Evolutionary conservation across 2,888 invertebrate genomes (phyloP).

Genomic region (Artemia sinica): DNA sequence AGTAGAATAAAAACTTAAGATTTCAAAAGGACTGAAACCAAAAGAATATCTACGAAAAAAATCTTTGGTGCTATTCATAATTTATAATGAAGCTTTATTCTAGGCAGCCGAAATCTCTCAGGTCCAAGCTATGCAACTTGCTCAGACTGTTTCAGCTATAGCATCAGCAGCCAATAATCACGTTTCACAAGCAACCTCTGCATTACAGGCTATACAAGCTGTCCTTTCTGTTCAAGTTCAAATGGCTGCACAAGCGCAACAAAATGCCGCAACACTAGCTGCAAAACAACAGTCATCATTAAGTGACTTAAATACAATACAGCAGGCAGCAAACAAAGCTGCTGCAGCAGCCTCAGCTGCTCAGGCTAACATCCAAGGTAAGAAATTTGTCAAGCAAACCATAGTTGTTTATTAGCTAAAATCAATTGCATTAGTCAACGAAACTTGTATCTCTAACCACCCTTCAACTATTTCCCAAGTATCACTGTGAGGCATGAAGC

Average conservation of each 20-base stretch:
- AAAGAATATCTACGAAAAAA: too few relatives aligned
- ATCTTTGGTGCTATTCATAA: too few relatives aligned
- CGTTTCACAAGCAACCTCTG: slow-evolving; percentile 26
- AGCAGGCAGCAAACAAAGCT: slow-evolving; percentile 25
- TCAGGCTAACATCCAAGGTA: slow-evolving; percentile 25
- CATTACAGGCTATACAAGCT: slow-evolving; percentile 26
- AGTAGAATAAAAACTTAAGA: too few relatives aligned
- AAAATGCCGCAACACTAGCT: slow-evolving; percentile 26
- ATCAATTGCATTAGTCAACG: too few relatives aligned
- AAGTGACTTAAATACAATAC: slow-evolving; percentile 26
- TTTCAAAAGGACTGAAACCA: too few relatives aligned
- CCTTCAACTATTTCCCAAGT: too few relatives aligned
- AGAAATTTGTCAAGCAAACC: not conserved
- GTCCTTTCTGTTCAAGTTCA: slow-evolving; percentile 26
- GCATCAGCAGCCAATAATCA: slow-evolving; percentile 26
- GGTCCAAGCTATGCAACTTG: slow-evolving; percentile 26
- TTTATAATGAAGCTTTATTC: not conserved
- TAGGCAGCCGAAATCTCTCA: slow-evolving; percentile 26
- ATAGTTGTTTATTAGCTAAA: too few relatives aligned
- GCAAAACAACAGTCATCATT: slow-evolving; percentile 27
- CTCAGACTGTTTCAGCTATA: slow-evolving; percentile 25
- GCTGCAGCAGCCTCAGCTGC: slow-evolving; percentile 26
- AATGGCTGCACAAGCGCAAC: slow-evolving; percentile 27
- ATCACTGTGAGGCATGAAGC: too few relatives aligned
- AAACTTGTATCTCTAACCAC: too few relatives aligned